Conservation (phyloP, 2,888 invertebrate genomes). For the Spilarctia lutea region DNA sequence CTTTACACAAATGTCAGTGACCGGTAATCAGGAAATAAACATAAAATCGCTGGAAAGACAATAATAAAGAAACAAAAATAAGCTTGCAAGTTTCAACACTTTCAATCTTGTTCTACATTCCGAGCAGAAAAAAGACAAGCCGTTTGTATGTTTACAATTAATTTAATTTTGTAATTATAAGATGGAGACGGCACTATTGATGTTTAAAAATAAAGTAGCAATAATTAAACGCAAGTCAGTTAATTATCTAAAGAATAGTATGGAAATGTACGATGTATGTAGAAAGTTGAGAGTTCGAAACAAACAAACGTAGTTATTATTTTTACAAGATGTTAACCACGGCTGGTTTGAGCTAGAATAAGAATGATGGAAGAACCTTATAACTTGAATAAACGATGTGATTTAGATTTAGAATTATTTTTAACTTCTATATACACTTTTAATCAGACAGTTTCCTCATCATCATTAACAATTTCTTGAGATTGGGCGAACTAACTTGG, state of each 20-base stretch:
- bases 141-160: slow-evolving; percentile 12
- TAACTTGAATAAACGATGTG: not conserved
- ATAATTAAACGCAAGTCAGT: not conserved
- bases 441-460: not conserved
- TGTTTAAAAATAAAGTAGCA: not conserved
- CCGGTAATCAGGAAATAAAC: slow-evolving; percentile 17
- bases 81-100: slow-evolving; percentile 51
- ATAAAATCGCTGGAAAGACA: slow-evolving; percentile 10
- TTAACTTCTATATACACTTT: too few species aligned
- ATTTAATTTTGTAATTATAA: slow-evolving; percentile 42
- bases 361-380: not conserved
- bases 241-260: not conserved
- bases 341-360: not conserved
- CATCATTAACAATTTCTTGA: not conserved
- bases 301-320: not conserved
- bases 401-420: too few species aligned
- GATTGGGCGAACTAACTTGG: too few species aligned
- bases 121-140: not conserved
- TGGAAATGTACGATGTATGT: not conserved
- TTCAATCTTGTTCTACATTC: slow-evolving; percentile 53
- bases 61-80: slow-evolving; percentile 40
- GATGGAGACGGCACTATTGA: slow-evolving; percentile 12
- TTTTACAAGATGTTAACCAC: not conserved
- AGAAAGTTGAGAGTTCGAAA: not conserved
- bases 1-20: slow-evolving; percentile 17